Evolutionary conservation across 2,113 vertebrate species (phyloP).

Genomic region (Emydura subglobosa): DNA sequence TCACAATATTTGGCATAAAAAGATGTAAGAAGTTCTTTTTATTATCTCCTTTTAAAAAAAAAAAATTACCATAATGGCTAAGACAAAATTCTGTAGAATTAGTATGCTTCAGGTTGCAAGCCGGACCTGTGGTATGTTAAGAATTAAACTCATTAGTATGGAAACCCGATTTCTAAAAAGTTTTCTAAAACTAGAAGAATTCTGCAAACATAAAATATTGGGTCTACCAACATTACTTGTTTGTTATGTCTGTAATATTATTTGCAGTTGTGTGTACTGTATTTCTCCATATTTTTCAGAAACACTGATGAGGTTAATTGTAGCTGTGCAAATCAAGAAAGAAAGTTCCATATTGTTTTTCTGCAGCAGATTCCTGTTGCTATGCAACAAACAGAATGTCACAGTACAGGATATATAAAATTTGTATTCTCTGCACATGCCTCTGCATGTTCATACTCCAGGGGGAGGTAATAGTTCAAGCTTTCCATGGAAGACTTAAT

Average conservation of each 20-base stretch:
- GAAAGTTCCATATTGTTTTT: constrained; percentile 76
- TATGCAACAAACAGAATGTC: constrained; percentile 79
- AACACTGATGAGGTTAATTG: constrained; percentile 69
- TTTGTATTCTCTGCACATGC: constrained; percentile 76
- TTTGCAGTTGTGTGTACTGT: background rate
- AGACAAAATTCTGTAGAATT: background rate
- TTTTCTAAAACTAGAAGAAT: background rate
- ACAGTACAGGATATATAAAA: constrained; percentile 73
- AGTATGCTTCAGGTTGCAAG: background rate
- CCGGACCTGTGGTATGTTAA: background rate
- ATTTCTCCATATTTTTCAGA: constrained; percentile 11
- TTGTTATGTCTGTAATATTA: background rate
- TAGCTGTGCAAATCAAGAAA: constrained; percentile 76
- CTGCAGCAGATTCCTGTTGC: constrained; percentile 79
- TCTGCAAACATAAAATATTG: background rate
- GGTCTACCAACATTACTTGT: background rate
- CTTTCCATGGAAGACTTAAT: constrained; percentile 66
- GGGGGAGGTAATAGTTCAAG: constrained; percentile 58
- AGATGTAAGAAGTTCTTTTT: background rate
- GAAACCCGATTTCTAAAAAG: background rate
- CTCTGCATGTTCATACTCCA: constrained; percentile 69
- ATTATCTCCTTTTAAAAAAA: no score
- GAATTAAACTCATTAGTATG: background rate
- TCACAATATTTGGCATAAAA: background rate
- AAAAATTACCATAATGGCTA: background rate